A percentile compares a stretch with the other conserved stretches of the same genome.
Evolutionary conservation across 2,797 vertebrate genomes (phyloP).

Genomic region (Merluccius polli): DNA sequence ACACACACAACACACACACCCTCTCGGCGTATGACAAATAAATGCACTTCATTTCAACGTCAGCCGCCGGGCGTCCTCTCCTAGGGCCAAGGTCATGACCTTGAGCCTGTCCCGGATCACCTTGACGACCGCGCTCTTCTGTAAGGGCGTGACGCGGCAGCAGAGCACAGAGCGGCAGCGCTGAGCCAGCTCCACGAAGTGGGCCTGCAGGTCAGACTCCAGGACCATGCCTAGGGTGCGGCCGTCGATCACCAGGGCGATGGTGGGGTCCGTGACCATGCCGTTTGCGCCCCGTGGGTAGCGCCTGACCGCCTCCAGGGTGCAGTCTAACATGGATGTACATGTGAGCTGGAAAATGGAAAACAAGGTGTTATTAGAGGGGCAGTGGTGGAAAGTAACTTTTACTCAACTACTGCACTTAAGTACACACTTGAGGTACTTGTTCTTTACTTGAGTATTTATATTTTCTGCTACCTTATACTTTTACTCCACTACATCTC

Average conservation of each 20-base stretch:
- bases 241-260: conserved; percentile 86
- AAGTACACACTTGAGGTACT: no score
- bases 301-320: conserved; percentile 82
- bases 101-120: conserved; percentile 76
- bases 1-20: no score
- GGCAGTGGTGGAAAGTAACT: no score
- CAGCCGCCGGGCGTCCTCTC: conserved; percentile 68
- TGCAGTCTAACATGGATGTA: conserved; percentile 79
- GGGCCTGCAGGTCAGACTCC: conserved; percentile 76
- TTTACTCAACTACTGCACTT: no score
- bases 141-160: conserved; percentile 85
- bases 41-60: not conserved
- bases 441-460: no score
- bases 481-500: no score
- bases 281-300: conserved; percentile 43
- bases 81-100: conserved; percentile 89
- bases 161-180: conserved; percentile 84
- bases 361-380: not conserved
- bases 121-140: conserved; percentile 87
- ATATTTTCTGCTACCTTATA: no score
- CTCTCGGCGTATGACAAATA: not conserved
- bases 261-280: conserved; percentile 43
- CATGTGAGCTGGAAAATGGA: conserved; percentile 76
- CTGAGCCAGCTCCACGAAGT: conserved; percentile 77
- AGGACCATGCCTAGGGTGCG: conserved; percentile 75